Evolutionary conservation across 2,888 invertebrate genomes (phyloP).

Genomic region (Epirrita christyi): DNA sequence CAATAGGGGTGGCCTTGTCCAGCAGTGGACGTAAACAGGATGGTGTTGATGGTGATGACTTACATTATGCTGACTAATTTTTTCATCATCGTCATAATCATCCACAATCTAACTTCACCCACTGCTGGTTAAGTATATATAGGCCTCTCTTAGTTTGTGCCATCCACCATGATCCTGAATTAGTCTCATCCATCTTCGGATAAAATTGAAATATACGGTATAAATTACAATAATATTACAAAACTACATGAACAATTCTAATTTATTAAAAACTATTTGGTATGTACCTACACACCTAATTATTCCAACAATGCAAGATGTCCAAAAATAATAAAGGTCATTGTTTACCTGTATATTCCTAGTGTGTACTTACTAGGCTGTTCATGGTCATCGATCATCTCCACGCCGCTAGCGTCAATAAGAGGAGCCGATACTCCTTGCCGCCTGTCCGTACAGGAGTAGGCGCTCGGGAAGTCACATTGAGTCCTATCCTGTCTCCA

Average conservation of each 20-base stretch:
- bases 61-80: too few relatives aligned
- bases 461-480: slow-evolving; percentile 90
- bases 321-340: background rate
- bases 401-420: slow-evolving; percentile 55
- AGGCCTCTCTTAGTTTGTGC: too few relatives aligned
- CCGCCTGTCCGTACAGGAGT: slow-evolving; percentile 83
- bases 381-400: slow-evolving; percentile 49
- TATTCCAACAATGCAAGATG: background rate
- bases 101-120: too few relatives aligned
- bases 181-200: too few relatives aligned
- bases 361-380: slow-evolving; percentile 38
- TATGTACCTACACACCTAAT: background rate
- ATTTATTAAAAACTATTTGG: background rate
- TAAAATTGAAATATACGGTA: too few relatives aligned
- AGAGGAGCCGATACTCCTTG: slow-evolving; percentile 55
- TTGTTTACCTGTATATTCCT: background rate
- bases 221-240: background rate
- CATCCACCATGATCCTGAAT: too few relatives aligned
- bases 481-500: slow-evolving; percentile 88
- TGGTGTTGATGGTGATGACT: too few relatives aligned
- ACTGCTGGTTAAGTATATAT: too few relatives aligned
- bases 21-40: too few relatives aligned
- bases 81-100: too few relatives aligned
- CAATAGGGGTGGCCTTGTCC: too few relatives aligned
- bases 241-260: background rate